Evolutionary conservation across 2,797 vertebrate species (phyloP).

Genomic region (Amazona ochrocephala): DNA sequence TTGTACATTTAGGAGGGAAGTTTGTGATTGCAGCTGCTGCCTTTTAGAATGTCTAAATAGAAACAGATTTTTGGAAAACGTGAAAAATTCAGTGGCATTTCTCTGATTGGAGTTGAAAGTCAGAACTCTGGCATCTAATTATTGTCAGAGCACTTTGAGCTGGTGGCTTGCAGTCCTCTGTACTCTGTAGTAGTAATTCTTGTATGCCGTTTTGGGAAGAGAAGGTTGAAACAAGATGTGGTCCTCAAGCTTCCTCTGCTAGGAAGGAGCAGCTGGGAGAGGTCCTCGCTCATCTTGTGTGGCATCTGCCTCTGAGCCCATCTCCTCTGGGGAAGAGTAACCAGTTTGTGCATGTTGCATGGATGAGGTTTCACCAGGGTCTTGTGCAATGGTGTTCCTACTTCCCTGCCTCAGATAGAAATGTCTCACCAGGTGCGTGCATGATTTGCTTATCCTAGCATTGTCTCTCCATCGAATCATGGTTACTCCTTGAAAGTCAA

Average conservation of each 20-base stretch:
- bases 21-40: conserved; percentile 22
- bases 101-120: background rate
- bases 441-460: background rate
- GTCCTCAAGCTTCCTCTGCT: background rate
- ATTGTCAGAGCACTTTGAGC: background rate
- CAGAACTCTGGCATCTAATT: background rate
- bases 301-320: background rate
- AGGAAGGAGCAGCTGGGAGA: background rate
- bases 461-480: background rate
- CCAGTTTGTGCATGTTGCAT: fast-evolving
- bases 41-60: background rate
- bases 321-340: background rate
- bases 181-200: background rate
- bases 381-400: fast-evolving
- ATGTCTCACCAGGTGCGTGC: background rate
- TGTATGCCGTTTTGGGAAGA: background rate
- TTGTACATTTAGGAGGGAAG: background rate
- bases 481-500: background rate
- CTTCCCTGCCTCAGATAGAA: background rate
- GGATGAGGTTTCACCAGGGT: background rate
- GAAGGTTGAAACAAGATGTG: background rate
- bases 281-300: background rate
- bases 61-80: background rate
- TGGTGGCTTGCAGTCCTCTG: background rate
- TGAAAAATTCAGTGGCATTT: background rate